Conservation (phyloP, 23 tunicate species). For the Ascidia mentula region DNA sequence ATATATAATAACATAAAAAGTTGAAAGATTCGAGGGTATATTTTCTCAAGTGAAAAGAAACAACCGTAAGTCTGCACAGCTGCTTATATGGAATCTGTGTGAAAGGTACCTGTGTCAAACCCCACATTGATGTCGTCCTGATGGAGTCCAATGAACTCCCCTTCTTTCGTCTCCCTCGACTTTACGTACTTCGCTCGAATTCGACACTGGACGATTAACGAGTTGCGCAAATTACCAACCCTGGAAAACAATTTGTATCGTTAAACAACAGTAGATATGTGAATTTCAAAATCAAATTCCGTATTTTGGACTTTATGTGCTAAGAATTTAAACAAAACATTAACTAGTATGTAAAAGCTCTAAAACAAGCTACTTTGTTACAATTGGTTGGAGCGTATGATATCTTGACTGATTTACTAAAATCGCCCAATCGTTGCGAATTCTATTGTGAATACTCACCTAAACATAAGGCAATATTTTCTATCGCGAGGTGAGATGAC, state of each 20-base stretch:
- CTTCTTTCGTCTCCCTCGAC: slow-evolving; percentile 84
- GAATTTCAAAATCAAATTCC: too few species aligned
- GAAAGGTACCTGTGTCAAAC: slow-evolving; percentile 82
- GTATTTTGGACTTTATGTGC: too few species aligned
- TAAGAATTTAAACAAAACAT: too few species aligned
- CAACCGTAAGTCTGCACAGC: background rate
- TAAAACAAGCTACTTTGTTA: too few species aligned
- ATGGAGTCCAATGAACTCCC: slow-evolving; percentile 82
- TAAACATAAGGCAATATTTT: slow-evolving; percentile 87
- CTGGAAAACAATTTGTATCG: too few species aligned
- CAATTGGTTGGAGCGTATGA: too few species aligned
- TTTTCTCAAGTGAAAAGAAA: background rate
- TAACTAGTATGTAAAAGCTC: too few species aligned
- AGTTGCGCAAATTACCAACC: slow-evolving; percentile 93
- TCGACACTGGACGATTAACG: slow-evolving; percentile 87
- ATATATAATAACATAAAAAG: too few species aligned
- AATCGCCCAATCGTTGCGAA: too few species aligned
- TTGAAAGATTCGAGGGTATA: too few species aligned
- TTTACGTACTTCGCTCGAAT: slow-evolving; percentile 91
- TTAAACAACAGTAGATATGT: too few species aligned
- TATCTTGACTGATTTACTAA: too few species aligned
- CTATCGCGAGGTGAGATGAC: slow-evolving; percentile 82
- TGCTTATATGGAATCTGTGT: background rate
- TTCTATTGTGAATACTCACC: slow-evolving; percentile 16
- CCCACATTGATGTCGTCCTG: slow-evolving; percentile 99